These are phyloP conservation scores for Miniopterus natalensis DNA, from an alignment of 2,113 vertebrate genomes.

Conservation along the genomic window DNA sequence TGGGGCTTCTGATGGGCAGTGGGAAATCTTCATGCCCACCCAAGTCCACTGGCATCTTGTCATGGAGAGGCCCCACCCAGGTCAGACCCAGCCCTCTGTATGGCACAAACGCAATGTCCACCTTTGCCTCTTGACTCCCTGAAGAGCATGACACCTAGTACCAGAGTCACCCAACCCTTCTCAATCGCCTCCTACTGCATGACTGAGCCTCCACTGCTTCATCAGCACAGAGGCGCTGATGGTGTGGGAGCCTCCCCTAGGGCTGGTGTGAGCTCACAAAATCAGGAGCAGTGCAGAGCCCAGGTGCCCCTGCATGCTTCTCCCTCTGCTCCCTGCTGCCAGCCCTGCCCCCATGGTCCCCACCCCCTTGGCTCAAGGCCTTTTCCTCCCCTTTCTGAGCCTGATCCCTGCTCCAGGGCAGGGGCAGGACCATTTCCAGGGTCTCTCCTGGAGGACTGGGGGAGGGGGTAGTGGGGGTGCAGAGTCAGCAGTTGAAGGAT, in stretches of 20 bases:
- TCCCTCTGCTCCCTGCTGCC: background rate
- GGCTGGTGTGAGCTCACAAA: background rate
- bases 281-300: background rate
- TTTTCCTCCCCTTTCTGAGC: background rate
- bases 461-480: background rate
- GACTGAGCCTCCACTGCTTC: background rate
- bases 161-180: background rate
- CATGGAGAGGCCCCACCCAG: background rate
- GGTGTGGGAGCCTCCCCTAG: background rate
- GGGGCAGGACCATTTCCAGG: background rate
- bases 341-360: background rate
- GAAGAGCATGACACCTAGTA: background rate
- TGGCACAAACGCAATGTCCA: background rate
- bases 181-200: background rate
- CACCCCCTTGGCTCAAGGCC: background rate
- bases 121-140: background rate
- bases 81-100: background rate
- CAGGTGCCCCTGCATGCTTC: background rate
- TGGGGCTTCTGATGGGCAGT: background rate
- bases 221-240: background rate
- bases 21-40: background rate
- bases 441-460: background rate
- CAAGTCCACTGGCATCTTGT: background rate
- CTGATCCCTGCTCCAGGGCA: background rate
- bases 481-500: conserved; percentile 80